Percentiles rank a stretch among this genome's conserved stretches.
These are phyloP conservation scores for Cantharis nigra DNA, from an alignment of 2,888 invertebrate species.

Conservation along the genomic window DNA sequence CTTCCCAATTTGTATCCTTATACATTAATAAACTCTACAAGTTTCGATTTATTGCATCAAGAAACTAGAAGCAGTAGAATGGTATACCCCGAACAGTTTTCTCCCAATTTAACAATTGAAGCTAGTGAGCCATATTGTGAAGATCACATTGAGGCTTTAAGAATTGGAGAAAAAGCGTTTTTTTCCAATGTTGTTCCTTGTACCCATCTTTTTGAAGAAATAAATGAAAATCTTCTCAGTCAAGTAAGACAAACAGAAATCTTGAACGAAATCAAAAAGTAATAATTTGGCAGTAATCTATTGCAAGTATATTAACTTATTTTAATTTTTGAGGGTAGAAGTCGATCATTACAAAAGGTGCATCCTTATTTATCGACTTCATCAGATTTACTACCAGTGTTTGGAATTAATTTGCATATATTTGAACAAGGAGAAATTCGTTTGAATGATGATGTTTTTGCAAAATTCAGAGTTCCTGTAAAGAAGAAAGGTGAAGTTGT, in stretches of 20 bases:
- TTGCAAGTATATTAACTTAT: neutral
- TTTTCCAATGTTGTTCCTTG: neutral
- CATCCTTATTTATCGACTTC: neutral
- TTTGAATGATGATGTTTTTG: neutral
- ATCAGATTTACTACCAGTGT: neutral
- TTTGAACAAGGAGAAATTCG: neutral
- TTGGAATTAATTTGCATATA: neutral
- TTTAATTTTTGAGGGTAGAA: neutral
- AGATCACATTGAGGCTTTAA: neutral
- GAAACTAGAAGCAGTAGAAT: neutral
- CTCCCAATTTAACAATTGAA: neutral
- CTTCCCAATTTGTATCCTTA: neutral
- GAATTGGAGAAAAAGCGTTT: neutral
- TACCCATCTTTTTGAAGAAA: neutral
- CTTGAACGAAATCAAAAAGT: neutral
- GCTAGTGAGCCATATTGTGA: rapidly evolving
- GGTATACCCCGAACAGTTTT: neutral
- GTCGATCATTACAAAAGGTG: neutral
- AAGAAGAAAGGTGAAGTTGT: too few relatives aligned
- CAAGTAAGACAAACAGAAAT: neutral
- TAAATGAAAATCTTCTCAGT: too few relatives aligned
- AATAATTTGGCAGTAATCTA: neutral
- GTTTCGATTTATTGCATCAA: neutral
- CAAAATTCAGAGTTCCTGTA: too few relatives aligned
- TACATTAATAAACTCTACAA: neutral